Base-by-base conservation (phyloP, 2,888 invertebrate species). In the Thalpophila matura region DNA sequence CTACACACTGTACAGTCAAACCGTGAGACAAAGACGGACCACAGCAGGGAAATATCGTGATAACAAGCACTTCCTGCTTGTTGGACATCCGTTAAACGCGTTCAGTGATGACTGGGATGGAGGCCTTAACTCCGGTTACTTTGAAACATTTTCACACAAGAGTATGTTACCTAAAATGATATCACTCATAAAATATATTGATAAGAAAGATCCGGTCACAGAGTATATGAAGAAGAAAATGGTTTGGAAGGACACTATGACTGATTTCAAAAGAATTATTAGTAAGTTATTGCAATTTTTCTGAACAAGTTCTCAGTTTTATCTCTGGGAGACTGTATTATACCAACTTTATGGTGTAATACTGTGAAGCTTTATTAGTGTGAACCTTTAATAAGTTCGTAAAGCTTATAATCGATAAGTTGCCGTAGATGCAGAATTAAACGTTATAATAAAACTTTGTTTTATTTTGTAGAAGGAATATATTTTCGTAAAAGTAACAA, bases 81-180 rank as follows among this genome's bases (percentile, higher is more conserved):
- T 86, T n/a, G 91, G 89, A 2, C 88, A 89, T 58, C 89, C 90
- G 0, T 53, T 91, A 4, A 88, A 89, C 27, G 72, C 76, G 9
- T 93, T 93, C 40, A 82, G 79, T 42, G 86, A 90, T 0, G 84
- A 90, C 10, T 95, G 93, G 92, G 90, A 93, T 55, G 95, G 95
- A 3, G 86, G 86, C 4, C 79, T 94, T 0, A 82, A 82, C 12
- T 66, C 85, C 0, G 86, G 88, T 10, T 94, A 88, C 60, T 94
- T 93, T 79, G 91, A 94, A 74, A 79, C 80, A 27, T 89, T 94
- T 61, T 70, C 86, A 9, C 89, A 91, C 62, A 91, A 85, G 70
- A 89, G 91, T 72, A 74, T 89, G 14, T 74, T 86, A 40, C 94
- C 95, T 1, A 89, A 88, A 73, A 86, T 92, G 38, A 85, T 94